These are phyloP conservation scores for Eulemur rubriventer DNA, from an alignment of 2,797 vertebrate species.

Conservation along the genomic window DNA sequence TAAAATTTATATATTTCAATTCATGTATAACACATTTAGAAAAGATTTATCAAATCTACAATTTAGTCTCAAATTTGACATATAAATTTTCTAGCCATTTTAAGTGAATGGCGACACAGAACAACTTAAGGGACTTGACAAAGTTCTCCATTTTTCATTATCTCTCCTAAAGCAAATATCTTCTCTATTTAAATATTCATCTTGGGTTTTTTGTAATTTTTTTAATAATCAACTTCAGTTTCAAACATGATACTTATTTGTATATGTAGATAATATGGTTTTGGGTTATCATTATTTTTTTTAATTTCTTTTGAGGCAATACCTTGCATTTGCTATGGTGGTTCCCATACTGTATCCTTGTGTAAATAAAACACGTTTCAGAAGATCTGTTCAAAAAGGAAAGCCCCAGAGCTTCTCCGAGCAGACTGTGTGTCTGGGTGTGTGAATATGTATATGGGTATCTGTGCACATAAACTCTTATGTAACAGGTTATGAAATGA, in stretches of 20 bases:
- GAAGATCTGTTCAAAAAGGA: background rate
- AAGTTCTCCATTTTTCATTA: background rate
- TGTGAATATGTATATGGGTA: background rate
- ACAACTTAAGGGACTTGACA: background rate
- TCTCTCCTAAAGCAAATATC: background rate
- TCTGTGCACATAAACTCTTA: background rate
- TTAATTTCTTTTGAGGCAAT: background rate
- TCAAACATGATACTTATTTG: background rate
- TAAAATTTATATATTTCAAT: background rate
- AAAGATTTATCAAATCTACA: background rate
- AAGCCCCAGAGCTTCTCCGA: background rate
- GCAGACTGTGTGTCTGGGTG: background rate
- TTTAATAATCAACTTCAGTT: background rate
- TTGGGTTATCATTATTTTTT: background rate
- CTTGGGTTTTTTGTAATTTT: background rate
- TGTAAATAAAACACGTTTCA: background rate
- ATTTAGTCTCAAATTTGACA: background rate
- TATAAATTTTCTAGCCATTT: background rate
- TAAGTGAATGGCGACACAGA: background rate
- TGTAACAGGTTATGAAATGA: background rate
- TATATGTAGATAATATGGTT: background rate
- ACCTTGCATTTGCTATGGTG: background rate
- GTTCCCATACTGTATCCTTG: background rate
- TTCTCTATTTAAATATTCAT: background rate
- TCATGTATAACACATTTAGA: background rate